Conservation (phyloP, 2,113 vertebrate species). For the Pollachius pollachius region DNA sequence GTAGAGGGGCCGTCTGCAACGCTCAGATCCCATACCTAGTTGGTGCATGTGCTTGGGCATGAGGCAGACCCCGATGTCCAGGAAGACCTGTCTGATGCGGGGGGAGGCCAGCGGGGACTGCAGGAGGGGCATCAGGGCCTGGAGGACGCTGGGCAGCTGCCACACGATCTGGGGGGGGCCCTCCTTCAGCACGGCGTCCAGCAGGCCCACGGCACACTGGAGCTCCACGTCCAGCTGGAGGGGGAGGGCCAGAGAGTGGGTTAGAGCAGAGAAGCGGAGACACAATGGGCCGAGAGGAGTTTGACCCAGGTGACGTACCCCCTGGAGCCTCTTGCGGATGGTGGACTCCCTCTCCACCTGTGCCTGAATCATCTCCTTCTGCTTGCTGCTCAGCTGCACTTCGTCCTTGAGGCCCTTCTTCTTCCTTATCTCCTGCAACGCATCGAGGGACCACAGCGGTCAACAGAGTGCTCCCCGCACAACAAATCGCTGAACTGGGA, state of each 20-base stretch:
- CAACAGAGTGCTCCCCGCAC: neutral
- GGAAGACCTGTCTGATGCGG: constrained; percentile 78
- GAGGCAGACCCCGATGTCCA: constrained; percentile 84
- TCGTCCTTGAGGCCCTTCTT: constrained; percentile 97
- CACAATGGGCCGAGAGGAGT: neutral
- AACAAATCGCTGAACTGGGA: neutral
- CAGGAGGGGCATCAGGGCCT: constrained; percentile 85
- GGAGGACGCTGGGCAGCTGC: constrained; percentile 84
- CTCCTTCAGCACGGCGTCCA: constrained; percentile 78
- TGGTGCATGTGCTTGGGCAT: constrained; percentile 83
- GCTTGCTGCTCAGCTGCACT: constrained; percentile 90
- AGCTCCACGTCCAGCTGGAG: constrained; percentile 85
- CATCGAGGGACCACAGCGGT: neutral
- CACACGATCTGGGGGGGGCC: constrained; percentile 80
- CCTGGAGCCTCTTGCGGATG: constrained; percentile 82
- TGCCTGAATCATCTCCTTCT: constrained; percentile 91
- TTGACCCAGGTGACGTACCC: constrained; percentile 58
- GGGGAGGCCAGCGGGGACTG: constrained; percentile 90
- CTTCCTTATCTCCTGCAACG: constrained; percentile 89
- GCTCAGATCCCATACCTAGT: constrained; percentile 73
- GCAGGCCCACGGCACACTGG: constrained; percentile 78
- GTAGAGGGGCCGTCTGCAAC: neutral
- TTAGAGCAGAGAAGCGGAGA: neutral
- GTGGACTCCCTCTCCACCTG: constrained; percentile 88
- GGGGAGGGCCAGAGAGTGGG: neutral